Conservation (phyloP, 2,797 vertebrate genomes). For the Sphenodon punctatus region DNA sequence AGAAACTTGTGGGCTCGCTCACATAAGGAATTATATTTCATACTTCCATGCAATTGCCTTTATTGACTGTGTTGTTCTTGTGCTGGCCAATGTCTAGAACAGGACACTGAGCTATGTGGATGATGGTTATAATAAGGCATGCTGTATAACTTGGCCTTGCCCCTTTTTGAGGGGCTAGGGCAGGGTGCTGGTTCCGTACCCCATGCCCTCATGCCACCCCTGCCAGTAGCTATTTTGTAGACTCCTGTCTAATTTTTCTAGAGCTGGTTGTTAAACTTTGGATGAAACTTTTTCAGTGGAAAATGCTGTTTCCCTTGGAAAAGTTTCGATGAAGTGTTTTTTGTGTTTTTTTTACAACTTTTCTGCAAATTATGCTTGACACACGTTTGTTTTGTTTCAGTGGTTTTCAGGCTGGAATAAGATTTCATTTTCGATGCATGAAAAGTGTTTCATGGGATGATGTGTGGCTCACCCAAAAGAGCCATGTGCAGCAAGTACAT, state of each 20-base stretch:
- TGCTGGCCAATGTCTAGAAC: neutral
- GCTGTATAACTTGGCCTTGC: too few relatives aligned
- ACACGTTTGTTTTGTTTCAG: neutral
- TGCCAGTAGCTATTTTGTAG: too few relatives aligned
- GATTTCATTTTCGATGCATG: neutral
- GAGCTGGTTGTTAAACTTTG: neutral
- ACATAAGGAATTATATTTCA: rapidly evolving
- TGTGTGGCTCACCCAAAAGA: neutral
- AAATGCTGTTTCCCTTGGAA: neutral
- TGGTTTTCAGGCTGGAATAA: neutral
- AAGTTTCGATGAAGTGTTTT: neutral
- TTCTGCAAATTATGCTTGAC: too few relatives aligned
- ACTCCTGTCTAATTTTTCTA: too few relatives aligned
- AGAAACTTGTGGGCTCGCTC: neutral
- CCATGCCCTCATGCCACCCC: too few relatives aligned
- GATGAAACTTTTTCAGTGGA: neutral
- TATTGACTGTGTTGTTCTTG: neutral
- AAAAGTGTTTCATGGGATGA: neutral
- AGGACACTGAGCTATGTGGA: neutral
- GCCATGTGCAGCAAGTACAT: neutral
- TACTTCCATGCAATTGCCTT: neutral
- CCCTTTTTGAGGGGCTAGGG: too few relatives aligned
- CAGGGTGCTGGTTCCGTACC: too few relatives aligned
- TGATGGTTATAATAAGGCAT: neutral
- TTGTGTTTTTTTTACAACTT: neutral